Evolutionary conservation across 2,888 invertebrate species (phyloP).

Genomic region (Patella pellucida): DNA sequence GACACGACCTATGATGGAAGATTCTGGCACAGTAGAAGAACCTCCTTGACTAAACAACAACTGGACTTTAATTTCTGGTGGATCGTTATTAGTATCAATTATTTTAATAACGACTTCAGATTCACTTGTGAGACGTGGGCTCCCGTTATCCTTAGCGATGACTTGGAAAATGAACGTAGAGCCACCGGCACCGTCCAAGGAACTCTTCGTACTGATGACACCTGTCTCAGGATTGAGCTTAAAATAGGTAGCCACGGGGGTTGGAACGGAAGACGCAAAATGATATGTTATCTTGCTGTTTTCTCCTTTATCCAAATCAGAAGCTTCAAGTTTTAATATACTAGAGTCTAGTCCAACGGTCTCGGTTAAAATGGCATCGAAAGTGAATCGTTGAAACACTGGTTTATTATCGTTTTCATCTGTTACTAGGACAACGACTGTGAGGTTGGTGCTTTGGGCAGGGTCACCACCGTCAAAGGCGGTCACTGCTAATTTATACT

Average conservation of each 20-base stretch:
- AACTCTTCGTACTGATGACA: conserved; percentile 21
- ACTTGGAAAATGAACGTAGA: conserved; percentile 31
- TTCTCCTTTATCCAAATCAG: conserved; percentile 33
- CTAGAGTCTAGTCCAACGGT: conserved; percentile 19
- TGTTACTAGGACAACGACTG: conserved; percentile 23
- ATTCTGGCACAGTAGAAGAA: conserved; percentile 32
- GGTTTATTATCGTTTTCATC: conserved; percentile 36
- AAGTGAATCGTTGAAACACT: conserved; percentile 22
- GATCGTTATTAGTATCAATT: conserved; percentile 37
- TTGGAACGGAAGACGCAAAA: conserved; percentile 18
- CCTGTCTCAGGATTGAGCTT: conserved; percentile 30
- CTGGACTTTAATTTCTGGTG: conserved; percentile 31
- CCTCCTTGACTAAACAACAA: conserved; percentile 24
- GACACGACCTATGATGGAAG: conserved; percentile 29
- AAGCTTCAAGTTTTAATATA: conserved; percentile 31
- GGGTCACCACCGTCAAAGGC: conserved; percentile 26
- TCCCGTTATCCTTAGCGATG: conserved; percentile 34
- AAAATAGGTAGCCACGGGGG: conserved; percentile 28
- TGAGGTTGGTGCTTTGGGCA: conserved; percentile 21
- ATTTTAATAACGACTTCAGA: conserved; percentile 28
- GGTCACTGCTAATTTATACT: conserved; percentile 26
- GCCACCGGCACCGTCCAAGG: conserved; percentile 33
- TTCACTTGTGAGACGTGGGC: conserved; percentile 27
- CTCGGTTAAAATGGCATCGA: conserved; percentile 29
- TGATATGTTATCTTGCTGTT: conserved; percentile 33